Conservation (phyloP, 2,797 vertebrate genomes). For the Iguana delicatissima region DNA sequence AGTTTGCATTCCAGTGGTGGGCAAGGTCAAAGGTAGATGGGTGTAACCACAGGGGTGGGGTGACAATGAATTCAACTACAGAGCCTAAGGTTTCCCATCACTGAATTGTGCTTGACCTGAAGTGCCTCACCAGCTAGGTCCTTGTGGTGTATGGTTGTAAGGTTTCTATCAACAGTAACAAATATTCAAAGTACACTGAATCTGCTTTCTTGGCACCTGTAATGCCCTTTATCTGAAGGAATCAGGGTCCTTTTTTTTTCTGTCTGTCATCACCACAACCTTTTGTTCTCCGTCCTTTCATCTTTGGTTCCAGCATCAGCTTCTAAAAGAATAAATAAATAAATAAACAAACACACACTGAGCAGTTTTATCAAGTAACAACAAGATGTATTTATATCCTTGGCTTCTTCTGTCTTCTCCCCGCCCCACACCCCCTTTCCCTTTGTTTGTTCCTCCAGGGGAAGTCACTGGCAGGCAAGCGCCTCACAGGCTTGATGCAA, state of each 20-base stretch:
- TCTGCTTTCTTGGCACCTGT: not conserved
- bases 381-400: slow-evolving; percentile 59
- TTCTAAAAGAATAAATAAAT: not conserved
- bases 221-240: not conserved
- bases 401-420: slow-evolving; percentile 63
- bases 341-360: not conserved
- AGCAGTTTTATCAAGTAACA: not conserved
- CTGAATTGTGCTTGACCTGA: not conserved
- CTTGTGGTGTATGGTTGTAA: not conserved
- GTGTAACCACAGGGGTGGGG: too few species aligned
- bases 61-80: too few species aligned
- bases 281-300: slow-evolving; percentile 7
- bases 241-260: too few species aligned
- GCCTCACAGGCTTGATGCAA: slow-evolving; percentile 96
- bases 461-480: slow-evolving; percentile 94
- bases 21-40: too few species aligned
- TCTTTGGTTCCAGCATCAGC: not conserved
- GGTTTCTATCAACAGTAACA: not conserved
- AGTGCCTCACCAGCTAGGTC: not conserved
- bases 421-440: slow-evolving; percentile 37
- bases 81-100: too few species aligned
- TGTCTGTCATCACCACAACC: not conserved
- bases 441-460: slow-evolving; percentile 83
- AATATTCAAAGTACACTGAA: not conserved
- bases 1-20: too few species aligned